A percentile compares a stretch with the other conserved stretches of the same genome.
phyloP scores from a whole-genome alignment of 2,797 vertebrate genomes.

The Echeneis naucrates region DNA sequence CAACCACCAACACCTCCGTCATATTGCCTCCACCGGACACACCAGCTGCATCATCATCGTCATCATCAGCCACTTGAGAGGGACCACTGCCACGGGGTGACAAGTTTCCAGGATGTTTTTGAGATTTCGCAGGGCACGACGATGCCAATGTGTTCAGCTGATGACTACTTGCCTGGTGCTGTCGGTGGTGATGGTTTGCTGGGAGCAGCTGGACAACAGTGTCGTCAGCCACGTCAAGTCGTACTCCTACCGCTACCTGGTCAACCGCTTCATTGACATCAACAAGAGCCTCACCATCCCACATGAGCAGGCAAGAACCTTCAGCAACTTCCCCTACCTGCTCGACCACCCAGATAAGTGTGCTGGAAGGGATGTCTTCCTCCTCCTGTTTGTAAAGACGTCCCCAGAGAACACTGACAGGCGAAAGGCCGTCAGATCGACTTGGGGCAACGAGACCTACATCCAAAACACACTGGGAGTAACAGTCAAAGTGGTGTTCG shows the following conservation, averaged over 20 bases:
- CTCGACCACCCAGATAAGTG: slow-evolving; percentile 92
- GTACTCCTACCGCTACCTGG: slow-evolving; percentile 91
- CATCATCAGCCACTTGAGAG: slow-evolving; percentile 60
- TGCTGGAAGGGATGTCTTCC: slow-evolving; percentile 85
- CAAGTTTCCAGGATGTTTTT: slow-evolving; percentile 87
- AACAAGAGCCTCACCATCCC: slow-evolving; percentile 88
- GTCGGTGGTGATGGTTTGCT: slow-evolving; percentile 89
- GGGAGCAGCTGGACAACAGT: slow-evolving; percentile 85
- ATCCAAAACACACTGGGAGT: slow-evolving; percentile 82
- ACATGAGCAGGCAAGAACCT: slow-evolving; percentile 77
- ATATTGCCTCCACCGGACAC: not conserved
- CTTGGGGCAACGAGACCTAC: slow-evolving; percentile 94
- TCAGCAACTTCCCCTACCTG: slow-evolving; percentile 86
- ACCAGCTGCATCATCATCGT: slow-evolving; percentile 32
- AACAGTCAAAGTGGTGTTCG: slow-evolving; percentile 93
- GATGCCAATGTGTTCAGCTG: slow-evolving; percentile 87
- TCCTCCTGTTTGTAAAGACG: slow-evolving; percentile 93
- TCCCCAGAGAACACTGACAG: slow-evolving; percentile 89
- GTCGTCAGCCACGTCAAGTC: slow-evolving; percentile 90
- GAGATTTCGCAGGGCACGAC: slow-evolving; percentile 86
- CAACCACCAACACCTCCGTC: not conserved
- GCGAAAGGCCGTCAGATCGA: slow-evolving; percentile 90
- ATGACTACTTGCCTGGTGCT: slow-evolving; percentile 88
- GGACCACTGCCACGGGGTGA: slow-evolving; percentile 38
- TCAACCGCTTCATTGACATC: slow-evolving; percentile 89